phyloP scores from a whole-genome alignment of 2,797 vertebrate species.

The Characodon lateralis region DNA sequence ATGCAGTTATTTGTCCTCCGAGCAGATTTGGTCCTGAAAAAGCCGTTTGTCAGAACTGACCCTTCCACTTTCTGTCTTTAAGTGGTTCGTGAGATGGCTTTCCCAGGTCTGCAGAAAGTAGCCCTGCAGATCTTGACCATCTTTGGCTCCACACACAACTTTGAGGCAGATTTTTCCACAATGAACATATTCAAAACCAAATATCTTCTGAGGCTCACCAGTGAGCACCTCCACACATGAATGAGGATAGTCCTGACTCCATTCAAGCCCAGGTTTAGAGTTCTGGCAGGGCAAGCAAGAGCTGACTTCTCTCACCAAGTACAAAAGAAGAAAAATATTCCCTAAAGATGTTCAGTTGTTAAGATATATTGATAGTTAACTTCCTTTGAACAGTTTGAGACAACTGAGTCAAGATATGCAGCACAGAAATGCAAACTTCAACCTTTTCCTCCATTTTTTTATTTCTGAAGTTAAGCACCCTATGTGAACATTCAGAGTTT shows the following conservation, averaged over 20 bases:
- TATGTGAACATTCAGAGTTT: not conserved
- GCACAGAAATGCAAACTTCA: not conserved
- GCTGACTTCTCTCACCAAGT: not conserved
- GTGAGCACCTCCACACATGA: not conserved
- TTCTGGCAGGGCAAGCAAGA: not conserved
- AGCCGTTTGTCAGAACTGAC: too few relatives aligned
- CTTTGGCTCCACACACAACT: not conserved
- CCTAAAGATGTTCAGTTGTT: too few relatives aligned
- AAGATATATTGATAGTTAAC: too few relatives aligned
- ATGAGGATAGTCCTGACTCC: not conserved
- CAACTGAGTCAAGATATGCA: not conserved
- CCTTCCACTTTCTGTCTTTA: too few relatives aligned
- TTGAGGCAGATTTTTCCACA: not conserved
- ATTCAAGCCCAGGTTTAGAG: constrained; percentile 2
- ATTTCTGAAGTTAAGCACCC: not conserved
- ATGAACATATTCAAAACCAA: too few relatives aligned
- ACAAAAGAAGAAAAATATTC: too few relatives aligned
- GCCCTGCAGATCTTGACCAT: not conserved
- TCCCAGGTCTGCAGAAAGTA: not conserved
- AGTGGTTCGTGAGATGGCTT: not conserved
- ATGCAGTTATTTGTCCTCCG: too few relatives aligned
- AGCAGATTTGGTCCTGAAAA: too few relatives aligned
- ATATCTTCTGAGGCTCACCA: not conserved
- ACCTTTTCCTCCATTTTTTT: not conserved
- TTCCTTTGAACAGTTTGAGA: too few relatives aligned